phyloP scores from a whole-genome alignment of 2,888 invertebrate species.

The Eucriotettix oculatus region DNA sequence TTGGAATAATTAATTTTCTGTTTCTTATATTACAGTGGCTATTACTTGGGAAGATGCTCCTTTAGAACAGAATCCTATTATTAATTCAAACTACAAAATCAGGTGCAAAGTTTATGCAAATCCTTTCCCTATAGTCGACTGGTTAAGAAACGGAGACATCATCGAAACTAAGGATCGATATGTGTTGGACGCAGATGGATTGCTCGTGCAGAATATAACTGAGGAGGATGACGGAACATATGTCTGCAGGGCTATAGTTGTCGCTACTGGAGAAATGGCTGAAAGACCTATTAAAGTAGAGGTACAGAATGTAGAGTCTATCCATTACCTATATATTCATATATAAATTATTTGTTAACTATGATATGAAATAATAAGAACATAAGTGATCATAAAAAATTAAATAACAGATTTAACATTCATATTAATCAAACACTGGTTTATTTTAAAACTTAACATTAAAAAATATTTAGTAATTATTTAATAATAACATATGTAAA shows the following conservation, averaged over 20 bases:
- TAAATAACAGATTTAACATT: too few species aligned
- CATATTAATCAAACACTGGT: too few species aligned
- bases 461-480: too few species aligned
- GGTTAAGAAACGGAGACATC: conserved; percentile 61
- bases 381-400: too few species aligned
- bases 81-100: conserved; percentile 57
- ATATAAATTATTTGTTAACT: too few species aligned
- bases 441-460: too few species aligned
- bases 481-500: too few species aligned
- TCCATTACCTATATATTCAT: not conserved
- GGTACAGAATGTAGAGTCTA: conserved; percentile 26
- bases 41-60: conserved; percentile 80
- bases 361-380: too few species aligned
- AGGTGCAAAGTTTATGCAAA: conserved; percentile 72
- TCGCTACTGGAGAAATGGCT: conserved; percentile 60
- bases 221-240: conserved; percentile 76
- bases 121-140: conserved; percentile 71
- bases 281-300: conserved; percentile 65
- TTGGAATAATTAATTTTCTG: too few species aligned
- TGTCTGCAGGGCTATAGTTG: conserved; percentile 72
- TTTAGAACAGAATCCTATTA: conserved; percentile 61
- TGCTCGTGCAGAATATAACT: conserved; percentile 57
- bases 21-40: conserved; percentile 39
- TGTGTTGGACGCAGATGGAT: conserved; percentile 54
- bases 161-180: conserved; percentile 54